Evolutionary conservation across 1,140 invertebrate genomes (phyloP).

Genomic region (Magallana angulata): DNA sequence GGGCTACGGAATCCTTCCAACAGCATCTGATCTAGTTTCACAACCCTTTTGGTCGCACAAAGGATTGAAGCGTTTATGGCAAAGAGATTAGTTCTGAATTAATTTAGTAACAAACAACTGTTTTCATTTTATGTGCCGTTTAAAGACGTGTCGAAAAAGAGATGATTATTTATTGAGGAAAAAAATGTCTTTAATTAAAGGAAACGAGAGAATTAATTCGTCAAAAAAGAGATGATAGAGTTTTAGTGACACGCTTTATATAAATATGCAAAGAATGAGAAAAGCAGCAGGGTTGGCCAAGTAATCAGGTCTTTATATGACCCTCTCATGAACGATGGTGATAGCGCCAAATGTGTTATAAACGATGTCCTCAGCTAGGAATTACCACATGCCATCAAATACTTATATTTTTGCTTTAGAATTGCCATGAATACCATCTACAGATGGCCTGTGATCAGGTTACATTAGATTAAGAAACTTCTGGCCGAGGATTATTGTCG

Average conservation of each 20-base stretch:
- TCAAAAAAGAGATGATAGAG: constrained; percentile 1
- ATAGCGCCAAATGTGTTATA: constrained; percentile 21
- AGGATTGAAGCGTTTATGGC: constrained; percentile 17
- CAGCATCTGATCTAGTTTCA: constrained; percentile 31
- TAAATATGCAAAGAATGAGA: background rate
- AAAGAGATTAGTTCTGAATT: constrained; percentile 30
- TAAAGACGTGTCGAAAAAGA: constrained; percentile 23
- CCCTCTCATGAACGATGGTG: background rate
- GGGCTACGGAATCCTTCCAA: background rate
- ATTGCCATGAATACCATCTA: background rate
- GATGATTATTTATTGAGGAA: constrained; percentile 36
- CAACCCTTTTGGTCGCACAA: background rate
- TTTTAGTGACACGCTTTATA: constrained; percentile 31
- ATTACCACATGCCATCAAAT: constrained; percentile 33
- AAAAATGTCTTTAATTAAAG: constrained; percentile 34
- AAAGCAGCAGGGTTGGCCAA: background rate
- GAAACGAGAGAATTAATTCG: constrained; percentile 37
- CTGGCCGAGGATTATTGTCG: background rate
- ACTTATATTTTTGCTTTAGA: constrained; percentile 17
- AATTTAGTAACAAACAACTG: constrained; percentile 24
- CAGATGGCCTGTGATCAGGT: constrained; percentile 7
- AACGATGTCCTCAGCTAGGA: background rate
- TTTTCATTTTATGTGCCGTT: constrained; percentile 29
- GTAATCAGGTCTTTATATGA: background rate
- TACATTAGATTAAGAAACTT: background rate